Conservation (phyloP, 2,113 vertebrate genomes). For the Scatophagus argus region DNA sequence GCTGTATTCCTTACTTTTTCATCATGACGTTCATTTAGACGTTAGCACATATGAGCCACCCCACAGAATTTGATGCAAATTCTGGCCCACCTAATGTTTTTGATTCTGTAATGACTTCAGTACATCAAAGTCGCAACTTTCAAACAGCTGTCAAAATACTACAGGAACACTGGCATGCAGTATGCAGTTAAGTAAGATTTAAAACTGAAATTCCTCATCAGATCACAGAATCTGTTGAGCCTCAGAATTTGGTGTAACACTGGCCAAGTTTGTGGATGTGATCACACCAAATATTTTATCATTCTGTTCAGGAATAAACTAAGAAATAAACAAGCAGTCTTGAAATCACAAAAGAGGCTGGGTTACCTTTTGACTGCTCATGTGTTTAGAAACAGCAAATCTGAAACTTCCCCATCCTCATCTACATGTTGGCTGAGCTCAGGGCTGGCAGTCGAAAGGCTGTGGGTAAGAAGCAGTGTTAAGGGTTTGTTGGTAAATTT, state of each 20-base stretch:
- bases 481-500: neutral
- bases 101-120: neutral
- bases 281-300: neutral
- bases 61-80: neutral
- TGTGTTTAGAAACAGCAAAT: conserved; percentile 5
- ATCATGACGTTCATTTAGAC: neutral
- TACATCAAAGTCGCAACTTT: neutral
- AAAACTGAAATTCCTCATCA: neutral
- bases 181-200: neutral
- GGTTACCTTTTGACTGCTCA: neutral
- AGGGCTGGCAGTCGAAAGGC: neutral
- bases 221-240: neutral
- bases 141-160: neutral
- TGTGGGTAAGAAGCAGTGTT: conserved; percentile 7
- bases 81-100: too few species aligned
- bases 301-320: too few species aligned
- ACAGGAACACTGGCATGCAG: too few species aligned
- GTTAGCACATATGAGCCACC: neutral
- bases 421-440: neutral
- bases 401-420: neutral
- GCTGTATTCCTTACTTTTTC: neutral
- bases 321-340: neutral
- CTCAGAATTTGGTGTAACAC: neutral
- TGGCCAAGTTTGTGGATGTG: neutral
- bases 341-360: neutral